phyloP scores from a whole-genome alignment of 2,888 invertebrate genomes.

The Dynastes tityus region DNA sequence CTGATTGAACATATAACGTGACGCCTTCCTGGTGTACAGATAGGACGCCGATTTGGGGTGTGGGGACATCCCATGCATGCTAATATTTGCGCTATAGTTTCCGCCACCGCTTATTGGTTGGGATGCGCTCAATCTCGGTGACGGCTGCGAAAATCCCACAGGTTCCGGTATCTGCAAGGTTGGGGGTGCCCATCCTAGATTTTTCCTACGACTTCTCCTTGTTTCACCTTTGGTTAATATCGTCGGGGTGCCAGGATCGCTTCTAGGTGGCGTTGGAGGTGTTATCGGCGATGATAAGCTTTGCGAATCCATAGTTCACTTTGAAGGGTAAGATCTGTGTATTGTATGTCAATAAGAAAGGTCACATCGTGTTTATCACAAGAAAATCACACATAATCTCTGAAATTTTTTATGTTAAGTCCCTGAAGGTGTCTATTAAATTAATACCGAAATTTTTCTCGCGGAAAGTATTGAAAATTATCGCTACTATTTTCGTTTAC shows the following conservation, averaged over 20 bases:
- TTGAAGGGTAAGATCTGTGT: too few relatives aligned
- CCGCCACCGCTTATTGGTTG: constrained; percentile 16
- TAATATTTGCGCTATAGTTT: constrained; percentile 53
- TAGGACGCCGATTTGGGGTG: constrained; percentile 56
- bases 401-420: background rate
- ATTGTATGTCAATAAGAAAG: background rate
- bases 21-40: constrained; percentile 79
- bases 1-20: constrained; percentile 86
- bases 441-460: background rate
- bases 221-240: constrained; percentile 40
- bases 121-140: constrained; percentile 50
- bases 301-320: constrained; percentile 21
- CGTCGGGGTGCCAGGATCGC: constrained; percentile 48
- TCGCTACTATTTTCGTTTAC: background rate
- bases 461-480: too few relatives aligned
- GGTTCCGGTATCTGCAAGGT: constrained; percentile 65
- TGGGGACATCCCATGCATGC: constrained; percentile 47
- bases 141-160: constrained; percentile 52
- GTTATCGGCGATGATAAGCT: constrained; percentile 46
- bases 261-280: constrained; percentile 50
- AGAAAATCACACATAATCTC: background rate
- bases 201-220: constrained; percentile 47
- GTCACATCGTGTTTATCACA: constrained; percentile 27
- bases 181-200: constrained; percentile 59
- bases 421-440: background rate